Percentiles rank a stretch among this genome's conserved stretches.
These are phyloP conservation scores for Mycalesis mineus DNA, from an alignment of 2,888 invertebrate genomes.

Conservation along the genomic window DNA sequence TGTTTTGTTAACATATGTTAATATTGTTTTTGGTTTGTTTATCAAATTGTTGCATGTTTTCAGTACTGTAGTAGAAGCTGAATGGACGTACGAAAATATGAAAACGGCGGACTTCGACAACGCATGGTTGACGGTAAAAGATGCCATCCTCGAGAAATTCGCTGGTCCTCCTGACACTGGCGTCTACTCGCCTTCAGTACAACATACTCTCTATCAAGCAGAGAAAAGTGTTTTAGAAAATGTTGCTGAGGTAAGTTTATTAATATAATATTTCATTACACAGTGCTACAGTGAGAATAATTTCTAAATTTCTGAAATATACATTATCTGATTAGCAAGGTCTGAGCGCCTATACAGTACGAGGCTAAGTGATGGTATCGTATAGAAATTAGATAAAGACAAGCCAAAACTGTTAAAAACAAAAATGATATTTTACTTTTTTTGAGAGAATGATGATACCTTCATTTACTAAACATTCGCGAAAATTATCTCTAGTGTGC, in stretches of 20 bases:
- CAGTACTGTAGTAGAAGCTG: slow-evolving; percentile 86
- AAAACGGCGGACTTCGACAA: slow-evolving; percentile 82
- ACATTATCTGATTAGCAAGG: too few relatives aligned
- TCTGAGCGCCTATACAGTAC: too few relatives aligned
- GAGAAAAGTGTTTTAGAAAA: slow-evolving; percentile 83
- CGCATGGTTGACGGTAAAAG: slow-evolving; percentile 83
- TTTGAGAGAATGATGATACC: too few relatives aligned
- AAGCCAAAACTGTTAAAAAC: too few relatives aligned
- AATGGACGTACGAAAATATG: slow-evolving; percentile 84
- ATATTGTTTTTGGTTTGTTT: background rate
- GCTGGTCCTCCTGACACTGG: slow-evolving; percentile 86
- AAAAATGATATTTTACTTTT: too few relatives aligned
- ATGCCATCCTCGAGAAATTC: slow-evolving; percentile 85
- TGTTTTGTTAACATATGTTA: background rate
- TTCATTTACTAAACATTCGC: too few relatives aligned
- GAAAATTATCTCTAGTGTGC: too few relatives aligned
- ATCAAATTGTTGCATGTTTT: background rate
- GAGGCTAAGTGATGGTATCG: too few relatives aligned
- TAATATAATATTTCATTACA: too few relatives aligned
- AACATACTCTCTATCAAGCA: slow-evolving; percentile 86
- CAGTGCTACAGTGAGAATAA: too few relatives aligned
- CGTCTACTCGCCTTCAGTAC: slow-evolving; percentile 86
- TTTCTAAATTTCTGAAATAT: too few relatives aligned
- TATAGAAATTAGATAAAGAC: too few relatives aligned
- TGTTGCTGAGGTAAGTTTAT: slow-evolving; percentile 79